Conservation (phyloP, 1,140 invertebrate genomes). For the Apis dorsata region DNA sequence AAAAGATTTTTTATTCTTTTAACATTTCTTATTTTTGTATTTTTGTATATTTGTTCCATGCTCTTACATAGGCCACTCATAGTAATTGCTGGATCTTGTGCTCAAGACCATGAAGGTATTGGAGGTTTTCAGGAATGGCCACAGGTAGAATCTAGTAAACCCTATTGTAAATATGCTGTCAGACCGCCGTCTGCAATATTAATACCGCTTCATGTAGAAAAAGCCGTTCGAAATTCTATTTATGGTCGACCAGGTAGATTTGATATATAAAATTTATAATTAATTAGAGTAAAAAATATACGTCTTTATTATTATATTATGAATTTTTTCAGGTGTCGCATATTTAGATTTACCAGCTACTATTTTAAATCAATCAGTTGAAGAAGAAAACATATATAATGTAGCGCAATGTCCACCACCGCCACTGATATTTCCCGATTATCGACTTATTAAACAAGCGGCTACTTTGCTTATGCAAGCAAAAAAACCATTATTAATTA, state of each 20-base stretch:
- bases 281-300: background rate
- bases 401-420: conserved; percentile 81
- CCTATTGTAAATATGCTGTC: conserved; percentile 94
- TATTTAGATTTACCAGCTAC: conserved; percentile 96
- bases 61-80: conserved; percentile 86
- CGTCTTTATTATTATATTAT: background rate
- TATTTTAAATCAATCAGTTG: conserved; percentile 82
- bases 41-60: background rate
- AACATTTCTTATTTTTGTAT: background rate
- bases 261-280: background rate
- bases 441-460: conserved; percentile 84
- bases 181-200: conserved; percentile 89
- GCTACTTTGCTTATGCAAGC: conserved; percentile 86
- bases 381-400: conserved; percentile 75
- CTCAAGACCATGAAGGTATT: conserved; percentile 94
- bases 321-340: conserved; percentile 82
- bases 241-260: conserved; percentile 90
- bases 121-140: conserved; percentile 98
- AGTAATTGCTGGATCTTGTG: conserved; percentile 94
- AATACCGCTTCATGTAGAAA: conserved; percentile 95
- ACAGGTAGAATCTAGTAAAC: conserved; percentile 91
- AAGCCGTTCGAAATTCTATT: conserved; percentile 90
- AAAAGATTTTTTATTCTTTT: background rate
- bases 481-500: conserved; percentile 91
- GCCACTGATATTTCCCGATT: conserved; percentile 86